Conservation (phyloP, 2,113 vertebrate species). For the Rallus limicola region DNA sequence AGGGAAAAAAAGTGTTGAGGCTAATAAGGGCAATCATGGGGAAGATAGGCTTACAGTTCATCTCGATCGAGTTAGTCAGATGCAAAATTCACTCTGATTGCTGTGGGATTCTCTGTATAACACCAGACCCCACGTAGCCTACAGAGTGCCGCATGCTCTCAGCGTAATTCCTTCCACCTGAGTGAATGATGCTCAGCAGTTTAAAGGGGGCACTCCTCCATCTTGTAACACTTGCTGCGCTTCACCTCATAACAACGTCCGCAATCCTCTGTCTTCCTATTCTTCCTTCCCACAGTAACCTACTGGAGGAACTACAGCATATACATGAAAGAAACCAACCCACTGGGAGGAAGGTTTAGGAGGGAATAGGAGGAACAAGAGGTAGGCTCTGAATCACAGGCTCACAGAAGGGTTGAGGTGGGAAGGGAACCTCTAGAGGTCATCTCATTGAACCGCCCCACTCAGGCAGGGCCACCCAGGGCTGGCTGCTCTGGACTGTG, state of each 20-base stretch:
- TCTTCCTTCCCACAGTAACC: background rate
- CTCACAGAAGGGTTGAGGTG: background rate
- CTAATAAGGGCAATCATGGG: background rate
- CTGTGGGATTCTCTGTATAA: background rate
- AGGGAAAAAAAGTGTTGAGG: background rate
- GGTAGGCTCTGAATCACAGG: background rate
- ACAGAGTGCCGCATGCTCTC: background rate
- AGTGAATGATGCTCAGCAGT: background rate
- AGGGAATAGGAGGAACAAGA: background rate
- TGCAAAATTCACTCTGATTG: background rate
- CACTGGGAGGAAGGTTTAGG: background rate
- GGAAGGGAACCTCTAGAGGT: background rate
- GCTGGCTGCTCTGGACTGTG: background rate
- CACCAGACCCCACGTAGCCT: background rate
- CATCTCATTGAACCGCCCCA: background rate
- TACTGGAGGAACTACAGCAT: background rate
- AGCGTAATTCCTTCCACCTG: background rate
- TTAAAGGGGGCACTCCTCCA: background rate
- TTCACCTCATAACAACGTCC: accelerated
- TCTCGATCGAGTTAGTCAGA: background rate
- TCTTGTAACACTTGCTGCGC: background rate
- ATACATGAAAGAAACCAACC: background rate
- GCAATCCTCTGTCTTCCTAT: background rate
- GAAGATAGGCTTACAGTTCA: background rate
- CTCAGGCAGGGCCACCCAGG: background rate